phyloP scores from a whole-genome alignment of 2,888 invertebrate genomes.

The Campoplex nolae region DNA sequence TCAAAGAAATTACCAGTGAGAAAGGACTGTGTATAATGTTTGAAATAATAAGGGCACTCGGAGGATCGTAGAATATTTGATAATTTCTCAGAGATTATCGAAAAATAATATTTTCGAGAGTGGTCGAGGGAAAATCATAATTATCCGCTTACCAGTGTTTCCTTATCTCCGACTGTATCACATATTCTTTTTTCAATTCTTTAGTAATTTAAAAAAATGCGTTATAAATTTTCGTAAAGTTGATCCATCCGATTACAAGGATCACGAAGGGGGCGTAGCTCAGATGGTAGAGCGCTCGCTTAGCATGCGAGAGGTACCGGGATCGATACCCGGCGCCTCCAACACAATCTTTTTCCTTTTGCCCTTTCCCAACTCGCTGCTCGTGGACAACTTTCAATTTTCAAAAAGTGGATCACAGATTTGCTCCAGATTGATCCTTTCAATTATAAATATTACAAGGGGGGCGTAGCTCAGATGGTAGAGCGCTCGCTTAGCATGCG shows the following conservation, averaged over 20 bases:
- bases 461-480: slow-evolving; percentile 77
- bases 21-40: too few relatives aligned
- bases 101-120: too few relatives aligned
- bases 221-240: background rate
- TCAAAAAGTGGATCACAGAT: slow-evolving; percentile 52
- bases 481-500: slow-evolving; percentile 76
- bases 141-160: too few relatives aligned
- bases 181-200: background rate
- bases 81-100: too few relatives aligned
- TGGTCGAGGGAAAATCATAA: too few relatives aligned
- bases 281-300: slow-evolving; percentile 76
- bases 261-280: slow-evolving; percentile 73
- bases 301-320: slow-evolving; percentile 76
- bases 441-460: slow-evolving; percentile 11
- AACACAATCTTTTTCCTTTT: slow-evolving; percentile 48
- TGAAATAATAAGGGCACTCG: too few relatives aligned
- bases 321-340: slow-evolving; percentile 77
- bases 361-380: background rate
- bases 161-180: too few relatives aligned
- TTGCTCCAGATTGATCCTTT: background rate
- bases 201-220: background rate
- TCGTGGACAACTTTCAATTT: slow-evolving; percentile 5
- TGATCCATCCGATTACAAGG: slow-evolving; percentile 19
- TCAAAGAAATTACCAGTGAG: too few relatives aligned
- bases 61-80: too few relatives aligned